Base-by-base conservation (phyloP, 2,888 invertebrate species). In the Galerucella nymphaeae region DNA sequence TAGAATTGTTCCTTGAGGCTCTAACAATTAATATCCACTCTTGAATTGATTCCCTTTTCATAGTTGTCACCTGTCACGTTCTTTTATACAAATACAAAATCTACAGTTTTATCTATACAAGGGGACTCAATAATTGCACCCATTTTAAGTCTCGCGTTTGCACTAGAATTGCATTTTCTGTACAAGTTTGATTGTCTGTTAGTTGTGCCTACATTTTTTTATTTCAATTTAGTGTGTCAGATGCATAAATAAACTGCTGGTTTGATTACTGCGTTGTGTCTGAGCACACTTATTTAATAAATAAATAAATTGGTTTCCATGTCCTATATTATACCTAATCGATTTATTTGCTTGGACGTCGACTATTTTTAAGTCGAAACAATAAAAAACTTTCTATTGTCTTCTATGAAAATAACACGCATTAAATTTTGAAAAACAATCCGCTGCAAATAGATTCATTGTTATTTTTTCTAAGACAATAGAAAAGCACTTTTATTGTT, bases 1-100 rank as follows among this genome's bases (percentile, higher is more conserved):
- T 20, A 16, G 57, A 58, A 67, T 63, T 45, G 42, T 63, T 57
- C 57, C 55, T 42, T 64, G 16, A 45, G 38, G 45, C 62, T 62
- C 18, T 11, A 62, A 63, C 69, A 69, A 63, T 69, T 69, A 69
- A 62, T 69, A 69, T 62, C 62, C 62, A 62, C 38, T 69, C 16
- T 48, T 68, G 68, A 61, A 68, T 68, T 38, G 48, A 61, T 61
- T 53, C 61, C 45, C 38, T 64, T 69, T 61, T 41, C 50, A 14
- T 61, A 9, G 53, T 62, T 41, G 50, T 50, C 62, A 62, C 62
- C 68, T 69, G 62, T 69, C 53, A 50, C 45, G 14, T 45, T 45
- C 45, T 45, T 45, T 45, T 14, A 45, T 45, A 45, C 45, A 45
- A 45, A 45, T 45, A 45, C 13, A 14, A 45, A 45, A 45, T 14